Base-by-base conservation (phyloP, 2,797 vertebrate genomes). In the Arnoldichthys spilopterus region DNA sequence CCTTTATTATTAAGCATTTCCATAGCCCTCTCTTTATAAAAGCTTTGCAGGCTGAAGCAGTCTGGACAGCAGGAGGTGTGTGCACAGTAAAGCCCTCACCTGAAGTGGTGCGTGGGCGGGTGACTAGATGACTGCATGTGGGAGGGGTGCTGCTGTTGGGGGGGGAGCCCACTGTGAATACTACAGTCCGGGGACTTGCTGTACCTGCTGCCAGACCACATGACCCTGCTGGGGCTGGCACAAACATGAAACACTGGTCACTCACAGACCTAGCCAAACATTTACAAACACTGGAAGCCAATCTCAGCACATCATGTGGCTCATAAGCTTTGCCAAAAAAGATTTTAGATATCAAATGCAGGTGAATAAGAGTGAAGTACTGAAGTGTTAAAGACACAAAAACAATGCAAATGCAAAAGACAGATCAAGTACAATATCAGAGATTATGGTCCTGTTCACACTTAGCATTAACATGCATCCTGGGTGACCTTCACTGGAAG, bases 131-230 rank as follows among this genome's bases (percentile, higher is more conserved):
- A 84, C 96, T 95, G 91, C 96, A 97, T 71, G 96, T 90, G 0
- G 96, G 96, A 79, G 95, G 96, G 0, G 94, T 95, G 86, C 94
- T 92, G 58, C 95, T 96, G 86, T 94, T 97, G 1, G 97, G 97
- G 49, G 97, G 98, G 13, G 98, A 99, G 16, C 98, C 97, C 56
- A 99, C 98, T 0, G 98, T 99, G 88, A 99, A 99, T 15, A 99
- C 93, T 75, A 98, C 98, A 18, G 94, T 92, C 22, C 95, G 94
- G 28, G 96, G 93, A 88, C 94, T 92, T 0, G 88, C 91, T 0
- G 92, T 86, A 15, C 87, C 81, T 47, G 81, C 89, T 78, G 83
- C 74, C 74, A 91, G 83, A 79, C 93, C 94, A 84, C 87, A 94
- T 67, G 94, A 88, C 61, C 95, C 96, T 85, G 95, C 91, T 45